phyloP scores from a whole-genome alignment of 2,113 vertebrate genomes.

The Probosciger aterrimus region DNA sequence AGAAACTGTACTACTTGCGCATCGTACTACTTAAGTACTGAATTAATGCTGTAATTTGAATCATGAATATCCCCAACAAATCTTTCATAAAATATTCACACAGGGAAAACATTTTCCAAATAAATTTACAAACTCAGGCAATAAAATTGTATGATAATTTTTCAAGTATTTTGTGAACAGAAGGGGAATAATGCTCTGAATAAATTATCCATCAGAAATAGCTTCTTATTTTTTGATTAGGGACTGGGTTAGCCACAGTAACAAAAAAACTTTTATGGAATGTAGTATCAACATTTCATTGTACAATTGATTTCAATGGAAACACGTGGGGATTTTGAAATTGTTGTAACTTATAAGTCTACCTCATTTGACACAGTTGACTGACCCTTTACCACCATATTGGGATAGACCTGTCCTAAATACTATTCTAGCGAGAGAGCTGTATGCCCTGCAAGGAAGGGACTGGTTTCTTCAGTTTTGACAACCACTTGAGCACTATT shows the following conservation, averaged over 20 bases:
- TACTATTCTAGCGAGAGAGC: not conserved
- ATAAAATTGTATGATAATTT: not conserved
- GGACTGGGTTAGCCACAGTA: not conserved
- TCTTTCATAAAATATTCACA: not conserved
- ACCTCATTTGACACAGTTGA: not conserved
- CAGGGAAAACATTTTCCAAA: not conserved
- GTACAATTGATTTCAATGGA: not conserved
- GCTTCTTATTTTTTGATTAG: not conserved
- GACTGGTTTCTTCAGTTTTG: not conserved
- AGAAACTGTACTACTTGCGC: not conserved
- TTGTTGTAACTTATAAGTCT: not conserved
- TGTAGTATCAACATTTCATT: not conserved
- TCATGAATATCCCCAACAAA: not conserved
- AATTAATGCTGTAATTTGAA: constrained; percentile 15
- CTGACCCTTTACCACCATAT: not conserved
- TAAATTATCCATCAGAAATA: not conserved
- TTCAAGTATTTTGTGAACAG: not conserved
- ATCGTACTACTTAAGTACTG: not conserved
- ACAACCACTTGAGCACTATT: not conserved
- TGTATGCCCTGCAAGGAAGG: not conserved
- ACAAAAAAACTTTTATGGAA: not conserved
- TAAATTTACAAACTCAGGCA: not conserved
- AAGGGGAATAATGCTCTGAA: not conserved
- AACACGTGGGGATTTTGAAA: not conserved
- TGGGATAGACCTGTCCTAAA: not conserved